Base-by-base conservation (phyloP, 2,113 vertebrate genomes). In the Ifrita kowaldi region DNA sequence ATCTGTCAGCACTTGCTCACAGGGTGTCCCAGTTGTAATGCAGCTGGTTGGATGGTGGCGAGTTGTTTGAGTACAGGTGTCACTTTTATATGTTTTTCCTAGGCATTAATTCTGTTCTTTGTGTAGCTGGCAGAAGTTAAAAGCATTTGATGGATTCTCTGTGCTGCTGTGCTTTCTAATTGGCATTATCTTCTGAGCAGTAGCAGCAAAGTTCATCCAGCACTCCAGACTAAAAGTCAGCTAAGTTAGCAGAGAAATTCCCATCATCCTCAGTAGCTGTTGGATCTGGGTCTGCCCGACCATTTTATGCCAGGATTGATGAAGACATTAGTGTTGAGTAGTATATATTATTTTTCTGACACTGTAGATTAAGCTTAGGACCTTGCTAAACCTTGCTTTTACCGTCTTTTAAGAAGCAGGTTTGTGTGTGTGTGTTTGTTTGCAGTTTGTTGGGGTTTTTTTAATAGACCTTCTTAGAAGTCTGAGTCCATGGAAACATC, bases 201-300 rank as follows among this genome's bases (percentile, higher is more conserved):
- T 30, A 55, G 64, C 22, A 62, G 28, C 21, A 47, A 70, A 56
- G 42, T 55, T 37, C 8, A 13, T 71, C 33, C 60, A 73, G 12
- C 44, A n/a, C 26, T 49, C 15, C 57, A 33, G 37, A 52, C 21
- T 81, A 21, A 77, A 84, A 47, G 33, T 68, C 53, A 8, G 8
- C 13, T 42, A 19, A 77, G 30, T 52, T 55, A 77, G 15, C 3
- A 10, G 49, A 64, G 50, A 47, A 53, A 39, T 60, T 70, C 12
- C 23, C 2, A 0, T 80, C 11, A 1, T 47, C 46, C 78, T 59
- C 2, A 3, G 5, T 7, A 63, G 41, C 41, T 39, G 27, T 32
- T 80, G 52, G 39, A 11, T 59, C 24, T n/a, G 56, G 24, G 37
- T 62, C 39, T 85, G 46, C 63, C 52, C 2, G 1, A 13, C 59